Percentiles rank a stretch among this genome's conserved stretches.
Conservation (phyloP, 2,888 invertebrate species). For the Gnatocerus cornutus region DNA sequence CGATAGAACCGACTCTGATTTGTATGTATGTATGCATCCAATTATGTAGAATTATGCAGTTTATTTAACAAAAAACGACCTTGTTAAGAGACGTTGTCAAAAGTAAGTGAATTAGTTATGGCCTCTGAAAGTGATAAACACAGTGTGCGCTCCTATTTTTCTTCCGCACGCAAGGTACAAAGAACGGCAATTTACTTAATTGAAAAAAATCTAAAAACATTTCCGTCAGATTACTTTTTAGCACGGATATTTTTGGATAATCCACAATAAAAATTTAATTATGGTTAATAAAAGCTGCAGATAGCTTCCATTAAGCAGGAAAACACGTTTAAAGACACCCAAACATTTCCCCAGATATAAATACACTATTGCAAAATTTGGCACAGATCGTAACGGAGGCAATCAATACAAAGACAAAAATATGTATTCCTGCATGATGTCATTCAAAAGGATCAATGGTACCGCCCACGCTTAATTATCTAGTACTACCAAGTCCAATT, state of each 20-base stretch:
- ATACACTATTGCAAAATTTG: constrained; percentile 39
- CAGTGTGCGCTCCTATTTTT: constrained; percentile 18
- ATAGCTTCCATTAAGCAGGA: constrained; percentile 16
- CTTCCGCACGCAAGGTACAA: constrained; percentile 23
- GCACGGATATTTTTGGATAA: constrained; percentile 27
- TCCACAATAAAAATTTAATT: constrained; percentile 39
- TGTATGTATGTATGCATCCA: constrained; percentile 5
- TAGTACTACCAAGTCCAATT: constrained; percentile 1
- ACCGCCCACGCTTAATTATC: constrained; percentile 30
- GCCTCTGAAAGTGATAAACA: too few species aligned
- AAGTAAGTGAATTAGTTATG: neutral
- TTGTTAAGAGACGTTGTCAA: constrained; percentile 17
- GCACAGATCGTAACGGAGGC: constrained; percentile 11
- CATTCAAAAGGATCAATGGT: constrained; percentile 20
- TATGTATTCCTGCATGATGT: constrained; percentile 24
- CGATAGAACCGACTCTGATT: constrained; percentile 3
- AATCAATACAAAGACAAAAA: constrained; percentile 31
- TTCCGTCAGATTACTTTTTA: neutral
- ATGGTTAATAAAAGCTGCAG: constrained; percentile 13
- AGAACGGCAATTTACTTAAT: constrained; percentile 22
- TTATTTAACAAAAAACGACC: constrained; percentile 17
- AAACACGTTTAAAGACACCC: constrained; percentile 17
- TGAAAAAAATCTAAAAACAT: constrained; percentile 2
- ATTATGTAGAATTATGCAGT: constrained; percentile 2
- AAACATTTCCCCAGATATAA: constrained; percentile 17